These are phyloP conservation scores for Sporophila hypoxantha DNA, from an alignment of 2,113 vertebrate genomes.

Conservation along the genomic window DNA sequence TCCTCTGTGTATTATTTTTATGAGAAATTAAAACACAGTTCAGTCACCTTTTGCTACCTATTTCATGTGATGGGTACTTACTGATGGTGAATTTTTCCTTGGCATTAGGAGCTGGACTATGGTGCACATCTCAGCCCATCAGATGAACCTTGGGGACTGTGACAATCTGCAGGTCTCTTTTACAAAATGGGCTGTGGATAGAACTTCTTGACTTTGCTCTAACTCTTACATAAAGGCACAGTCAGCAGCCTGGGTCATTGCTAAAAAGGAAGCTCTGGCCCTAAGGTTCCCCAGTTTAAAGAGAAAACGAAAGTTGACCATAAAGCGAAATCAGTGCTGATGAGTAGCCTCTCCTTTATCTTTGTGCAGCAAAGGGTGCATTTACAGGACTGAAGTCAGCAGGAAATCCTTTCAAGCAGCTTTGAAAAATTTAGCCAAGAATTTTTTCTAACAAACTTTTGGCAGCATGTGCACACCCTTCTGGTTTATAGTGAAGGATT, in stretches of 20 bases:
- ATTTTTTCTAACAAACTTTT: conserved; percentile 5
- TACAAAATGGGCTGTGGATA: background rate
- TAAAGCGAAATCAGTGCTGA: background rate
- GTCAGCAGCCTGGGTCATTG: background rate
- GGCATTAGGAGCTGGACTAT: background rate
- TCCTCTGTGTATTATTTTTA: background rate
- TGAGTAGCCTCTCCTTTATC: background rate
- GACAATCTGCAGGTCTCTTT: background rate
- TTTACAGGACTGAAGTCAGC: background rate
- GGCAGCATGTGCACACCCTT: background rate
- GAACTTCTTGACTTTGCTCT: background rate
- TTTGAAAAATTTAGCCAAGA: conserved; percentile 27
- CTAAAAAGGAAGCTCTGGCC: background rate
- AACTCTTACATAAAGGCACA: background rate
- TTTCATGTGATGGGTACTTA: background rate
- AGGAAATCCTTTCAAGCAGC: conserved; percentile 14
- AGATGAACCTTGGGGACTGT: background rate
- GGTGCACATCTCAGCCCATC: background rate
- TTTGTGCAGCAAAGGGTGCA: background rate
- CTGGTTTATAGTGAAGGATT: conserved; percentile 32
- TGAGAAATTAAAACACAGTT: background rate
- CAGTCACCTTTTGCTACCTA: background rate
- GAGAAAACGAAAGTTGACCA: background rate
- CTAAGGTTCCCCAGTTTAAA: background rate
- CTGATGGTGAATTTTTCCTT: background rate